Conservation (phyloP, 2,888 invertebrate species). For the Cabera pusaria region DNA sequence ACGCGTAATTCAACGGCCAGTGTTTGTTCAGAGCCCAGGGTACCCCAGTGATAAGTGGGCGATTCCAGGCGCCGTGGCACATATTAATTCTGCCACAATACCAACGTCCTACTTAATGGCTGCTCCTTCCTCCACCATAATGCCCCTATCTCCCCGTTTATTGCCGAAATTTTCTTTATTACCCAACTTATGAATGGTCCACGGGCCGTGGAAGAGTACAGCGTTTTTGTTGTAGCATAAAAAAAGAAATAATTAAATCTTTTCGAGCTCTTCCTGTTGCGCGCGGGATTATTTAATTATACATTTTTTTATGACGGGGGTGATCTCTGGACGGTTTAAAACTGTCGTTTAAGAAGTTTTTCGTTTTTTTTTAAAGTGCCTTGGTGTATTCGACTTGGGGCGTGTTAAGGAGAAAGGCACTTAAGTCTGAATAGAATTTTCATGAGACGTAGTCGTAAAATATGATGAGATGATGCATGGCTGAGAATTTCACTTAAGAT, state of each 20-base stretch:
- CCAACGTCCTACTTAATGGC: slow-evolving; percentile 51
- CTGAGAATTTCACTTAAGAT: slow-evolving; percentile 14
- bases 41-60: no score
- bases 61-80: slow-evolving; percentile 36
- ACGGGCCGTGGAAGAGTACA: slow-evolving; percentile 25
- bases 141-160: slow-evolving; percentile 50
- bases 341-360: slow-evolving; percentile 34
- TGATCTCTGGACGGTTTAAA: slow-evolving; percentile 32
- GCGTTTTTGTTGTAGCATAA: slow-evolving; percentile 37
- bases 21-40: no score
- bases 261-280: slow-evolving; percentile 35
- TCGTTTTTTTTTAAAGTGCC: slow-evolving; percentile 28
- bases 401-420: slow-evolving; percentile 24
- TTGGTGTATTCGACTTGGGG: slow-evolving; percentile 17
- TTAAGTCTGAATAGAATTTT: slow-evolving; percentile 26
- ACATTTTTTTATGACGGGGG: slow-evolving; percentile 33
- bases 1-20: no score
- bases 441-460: slow-evolving; percentile 23
- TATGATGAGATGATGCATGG: slow-evolving; percentile 17
- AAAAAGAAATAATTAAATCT: slow-evolving; percentile 50
- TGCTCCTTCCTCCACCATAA: slow-evolving; percentile 36
- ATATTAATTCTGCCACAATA: slow-evolving; percentile 55
- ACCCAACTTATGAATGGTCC: slow-evolving; percentile 52
- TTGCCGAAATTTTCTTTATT: slow-evolving; percentile 60
- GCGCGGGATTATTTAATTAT: slow-evolving; percentile 41